phyloP scores from a whole-genome alignment of 2,888 invertebrate species.

The Drosophila gaucha region DNA sequence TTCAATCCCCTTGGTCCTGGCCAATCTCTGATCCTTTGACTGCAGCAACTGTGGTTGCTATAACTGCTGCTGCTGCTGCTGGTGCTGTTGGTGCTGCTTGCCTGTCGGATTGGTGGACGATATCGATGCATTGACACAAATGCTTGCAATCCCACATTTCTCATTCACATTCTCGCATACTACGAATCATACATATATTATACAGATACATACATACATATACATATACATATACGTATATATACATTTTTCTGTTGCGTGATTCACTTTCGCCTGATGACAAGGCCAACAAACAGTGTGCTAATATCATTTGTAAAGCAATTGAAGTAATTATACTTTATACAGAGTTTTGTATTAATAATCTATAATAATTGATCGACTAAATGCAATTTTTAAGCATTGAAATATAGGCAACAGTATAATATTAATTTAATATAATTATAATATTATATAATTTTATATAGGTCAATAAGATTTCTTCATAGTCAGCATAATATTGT shows the following conservation, averaged over 20 bases:
- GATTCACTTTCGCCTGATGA: slow-evolving; percentile 49
- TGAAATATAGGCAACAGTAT: too few relatives aligned
- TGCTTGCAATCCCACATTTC: slow-evolving; percentile 42
- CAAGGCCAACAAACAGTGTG: slow-evolving; percentile 27
- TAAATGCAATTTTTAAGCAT: too few relatives aligned
- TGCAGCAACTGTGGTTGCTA: slow-evolving; percentile 23
- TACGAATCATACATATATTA: slow-evolving; percentile 7
- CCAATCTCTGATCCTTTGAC: slow-evolving; percentile 59
- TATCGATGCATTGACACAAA: slow-evolving; percentile 75
- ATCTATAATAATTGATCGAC: too few relatives aligned
- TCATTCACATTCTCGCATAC: slow-evolving; percentile 8
- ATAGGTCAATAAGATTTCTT: too few relatives aligned
- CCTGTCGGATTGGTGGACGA: slow-evolving; percentile 18
- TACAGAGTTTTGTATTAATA: neutral
- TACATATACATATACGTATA: neutral
- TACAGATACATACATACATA: neutral
- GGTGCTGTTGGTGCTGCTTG: slow-evolving; percentile 16
- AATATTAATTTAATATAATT: too few relatives aligned
- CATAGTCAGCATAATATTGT: too few relatives aligned
- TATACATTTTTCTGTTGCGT: slow-evolving; percentile 26
- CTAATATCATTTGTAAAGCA: neutral
- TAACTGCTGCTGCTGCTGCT: slow-evolving; percentile 31
- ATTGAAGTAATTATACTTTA: neutral
- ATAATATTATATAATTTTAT: too few relatives aligned
- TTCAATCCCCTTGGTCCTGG: slow-evolving; percentile 4